phyloP scores from a whole-genome alignment of 2,797 vertebrate species.

The Hydrolagus colliei region DNA sequence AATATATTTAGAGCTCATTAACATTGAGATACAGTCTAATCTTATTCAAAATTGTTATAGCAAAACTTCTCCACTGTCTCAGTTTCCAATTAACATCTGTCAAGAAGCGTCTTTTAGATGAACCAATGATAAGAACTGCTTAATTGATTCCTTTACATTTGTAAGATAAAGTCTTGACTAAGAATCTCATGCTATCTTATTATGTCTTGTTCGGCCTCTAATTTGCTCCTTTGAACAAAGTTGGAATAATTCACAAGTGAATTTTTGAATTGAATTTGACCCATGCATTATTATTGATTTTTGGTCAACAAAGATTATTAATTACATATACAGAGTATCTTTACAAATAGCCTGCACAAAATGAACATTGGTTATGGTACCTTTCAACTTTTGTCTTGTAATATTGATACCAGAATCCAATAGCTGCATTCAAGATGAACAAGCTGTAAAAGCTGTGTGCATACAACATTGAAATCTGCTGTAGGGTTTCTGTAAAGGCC shows the following conservation, averaged over 20 bases:
- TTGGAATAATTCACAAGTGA: background rate
- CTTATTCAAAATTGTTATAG: no score
- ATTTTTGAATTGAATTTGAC: background rate
- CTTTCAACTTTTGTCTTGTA: background rate
- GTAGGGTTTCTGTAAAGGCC: no score
- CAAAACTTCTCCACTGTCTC: background rate
- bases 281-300: background rate
- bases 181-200: background rate
- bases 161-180: background rate
- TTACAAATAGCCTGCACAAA: background rate
- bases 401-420: background rate
- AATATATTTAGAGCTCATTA: background rate
- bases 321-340: no score
- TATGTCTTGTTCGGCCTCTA: background rate
- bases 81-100: background rate
- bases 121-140: background rate
- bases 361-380: background rate
- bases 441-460: background rate
- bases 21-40: background rate
- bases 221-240: background rate
- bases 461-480: background rate
- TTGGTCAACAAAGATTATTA: background rate
- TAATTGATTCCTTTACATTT: background rate
- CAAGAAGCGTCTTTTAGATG: background rate
- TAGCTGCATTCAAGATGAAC: background rate